Base-by-base conservation (phyloP, 2,888 invertebrate species). In the Phoenoteleia sp. region DNA sequence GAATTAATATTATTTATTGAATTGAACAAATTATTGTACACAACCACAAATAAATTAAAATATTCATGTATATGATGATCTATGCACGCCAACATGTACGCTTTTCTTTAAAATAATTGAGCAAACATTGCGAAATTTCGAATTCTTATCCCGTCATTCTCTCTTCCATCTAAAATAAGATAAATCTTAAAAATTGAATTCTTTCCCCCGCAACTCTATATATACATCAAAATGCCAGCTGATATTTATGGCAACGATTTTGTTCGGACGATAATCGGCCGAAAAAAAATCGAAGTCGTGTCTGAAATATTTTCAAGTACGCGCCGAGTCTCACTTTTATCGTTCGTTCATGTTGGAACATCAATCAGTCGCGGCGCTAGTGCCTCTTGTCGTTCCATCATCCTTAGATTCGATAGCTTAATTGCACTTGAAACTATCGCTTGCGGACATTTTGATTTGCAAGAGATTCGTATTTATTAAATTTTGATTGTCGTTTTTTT, bases 271-370 rank as follows among this genome's bases (percentile, higher is more conserved):
- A 69, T 69, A 69, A 69, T 69, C 67, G 67, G 21, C 11, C 45
- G 45, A 69, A 62, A 69, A 69, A 69, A 54, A 54, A 25, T 7
- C 54, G 39, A 5, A 69, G 54, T 54, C 67, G 54, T 42, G 67
- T 52, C 67, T 54, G 67, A 69, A 69, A 69, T 69, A 69, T 69
- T 69, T 69, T 67, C 67, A 67, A 67, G 67, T 66, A 49, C 23
- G 49, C 49, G 36, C 23, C 33, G n/a, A 33, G 66, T 33, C 49
- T 49, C 42, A 49, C 66, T 66, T 66, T 49, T 66, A 66, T 66
- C 49, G 66, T 45, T 7, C 66, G 49, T 49, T 66, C 66, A 11
- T 33, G 66, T 49, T 49, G 15, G 36, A 66, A 15, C 66, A 66
- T 66, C 66, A 66, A 49, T 66, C 64, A 64, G 64, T 5, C 6